Conservation (phyloP, 2,888 invertebrate species). For the Drosophila borborema region DNA sequence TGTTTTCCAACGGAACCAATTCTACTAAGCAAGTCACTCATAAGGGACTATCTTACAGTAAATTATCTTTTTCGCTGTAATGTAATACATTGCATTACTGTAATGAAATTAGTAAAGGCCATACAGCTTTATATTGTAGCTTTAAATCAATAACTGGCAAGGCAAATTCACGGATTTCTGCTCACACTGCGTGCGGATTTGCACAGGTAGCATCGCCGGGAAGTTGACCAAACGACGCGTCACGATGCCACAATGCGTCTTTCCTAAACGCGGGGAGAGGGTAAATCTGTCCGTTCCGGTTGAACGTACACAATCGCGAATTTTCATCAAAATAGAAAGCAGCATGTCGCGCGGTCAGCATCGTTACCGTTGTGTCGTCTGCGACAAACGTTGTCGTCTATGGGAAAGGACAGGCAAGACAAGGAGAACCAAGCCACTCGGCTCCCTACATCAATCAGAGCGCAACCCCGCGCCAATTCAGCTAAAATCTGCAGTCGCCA, state of each 20-base stretch:
- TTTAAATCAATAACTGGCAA: background rate
- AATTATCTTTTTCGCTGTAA: background rate
- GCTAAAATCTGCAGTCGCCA: constrained; percentile 67
- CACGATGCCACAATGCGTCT: constrained; percentile 25
- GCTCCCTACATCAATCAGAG: constrained; percentile 67
- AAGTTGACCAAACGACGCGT: constrained; percentile 19
- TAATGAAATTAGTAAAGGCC: background rate
- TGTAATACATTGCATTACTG: background rate
- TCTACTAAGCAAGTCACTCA: background rate
- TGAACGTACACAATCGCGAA: constrained; percentile 79
- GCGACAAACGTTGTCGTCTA: constrained; percentile 61
- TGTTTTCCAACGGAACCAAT: background rate
- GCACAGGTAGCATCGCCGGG: constrained; percentile 1
- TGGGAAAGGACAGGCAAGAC: constrained; percentile 66
- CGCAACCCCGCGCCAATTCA: constrained; percentile 66
- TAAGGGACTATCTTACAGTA: background rate
- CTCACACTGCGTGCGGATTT: background rate
- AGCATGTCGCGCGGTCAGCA: constrained; percentile 62
- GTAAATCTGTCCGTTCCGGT: constrained; percentile 60
- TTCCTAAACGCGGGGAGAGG: constrained; percentile 11
- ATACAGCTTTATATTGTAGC: background rate
- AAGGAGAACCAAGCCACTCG: constrained; percentile 48
- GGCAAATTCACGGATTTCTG: background rate
- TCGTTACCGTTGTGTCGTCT: constrained; percentile 47
- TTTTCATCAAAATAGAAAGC: constrained; percentile 77